These are phyloP conservation scores for Mesorhabditis belari DNA, from an alignment of 2,888 invertebrate species.

Conservation along the genomic window DNA sequence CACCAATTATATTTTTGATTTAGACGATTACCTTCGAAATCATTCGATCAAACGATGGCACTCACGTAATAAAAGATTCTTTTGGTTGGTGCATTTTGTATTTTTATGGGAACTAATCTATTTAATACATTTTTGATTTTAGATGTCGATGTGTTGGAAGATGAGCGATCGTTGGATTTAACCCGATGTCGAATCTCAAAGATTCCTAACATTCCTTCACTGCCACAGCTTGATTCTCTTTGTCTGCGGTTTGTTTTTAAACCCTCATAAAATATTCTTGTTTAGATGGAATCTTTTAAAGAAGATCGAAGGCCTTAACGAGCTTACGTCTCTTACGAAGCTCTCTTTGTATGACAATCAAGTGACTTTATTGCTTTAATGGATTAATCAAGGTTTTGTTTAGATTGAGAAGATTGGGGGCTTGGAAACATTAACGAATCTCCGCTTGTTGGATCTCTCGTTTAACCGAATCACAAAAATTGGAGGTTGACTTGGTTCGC, in stretches of 20 bases:
- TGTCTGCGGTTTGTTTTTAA: background rate
- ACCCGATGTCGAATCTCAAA: background rate
- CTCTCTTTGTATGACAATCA: slow-evolving; percentile 95
- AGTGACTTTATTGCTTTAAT: slow-evolving; percentile 58
- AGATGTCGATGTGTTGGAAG: background rate
- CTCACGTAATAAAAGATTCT: background rate
- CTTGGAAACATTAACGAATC: slow-evolving; percentile 74
- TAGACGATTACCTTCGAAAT: background rate
- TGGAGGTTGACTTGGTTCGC: slow-evolving; percentile 52
- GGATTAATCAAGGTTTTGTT: slow-evolving; percentile 57
- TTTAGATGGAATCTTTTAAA: slow-evolving; percentile 91
- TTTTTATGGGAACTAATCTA: background rate
- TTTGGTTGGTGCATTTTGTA: background rate
- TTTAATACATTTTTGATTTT: background rate
- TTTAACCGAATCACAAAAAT: slow-evolving; percentile 71
- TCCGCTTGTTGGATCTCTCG: slow-evolving; percentile 87
- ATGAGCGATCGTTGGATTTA: background rate
- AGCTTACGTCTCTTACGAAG: slow-evolving; percentile 67
- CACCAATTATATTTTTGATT: no score
- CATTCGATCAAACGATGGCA: background rate
- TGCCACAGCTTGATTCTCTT: background rate
- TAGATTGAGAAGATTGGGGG: slow-evolving; percentile 70
- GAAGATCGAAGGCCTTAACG: slow-evolving; percentile 81
- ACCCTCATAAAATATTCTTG: background rate
- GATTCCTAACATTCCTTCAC: background rate